Base-by-base conservation (phyloP, 2,888 invertebrate genomes). In the Acanthoscelides obtectus region DNA sequence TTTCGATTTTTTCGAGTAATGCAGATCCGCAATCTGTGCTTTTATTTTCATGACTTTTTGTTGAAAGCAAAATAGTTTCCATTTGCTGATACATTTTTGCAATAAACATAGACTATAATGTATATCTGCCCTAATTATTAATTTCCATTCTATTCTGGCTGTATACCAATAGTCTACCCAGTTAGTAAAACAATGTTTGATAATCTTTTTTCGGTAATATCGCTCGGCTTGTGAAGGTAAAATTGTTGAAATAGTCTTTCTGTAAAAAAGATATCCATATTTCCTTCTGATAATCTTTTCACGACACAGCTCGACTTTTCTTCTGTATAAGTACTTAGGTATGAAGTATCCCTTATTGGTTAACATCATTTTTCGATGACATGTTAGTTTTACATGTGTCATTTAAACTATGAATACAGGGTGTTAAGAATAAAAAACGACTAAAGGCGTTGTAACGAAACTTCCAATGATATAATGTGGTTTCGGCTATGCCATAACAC, bases 241-340 rank as follows among this genome's bases (percentile, higher is more conserved):
- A 64, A 81, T 75, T 72, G 72, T 76, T 8, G 80, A 80, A 69
- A 79, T 73, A 17, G 81, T 76, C 75, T 80, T 81, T 22, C 77
- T 75, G 63, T 81, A 81, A 74, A 79, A 81, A 20, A 80, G 69
- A 68, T 81, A 81, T 5, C 76, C 81, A 75, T 74, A 81, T 75
- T 82, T 82, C 64, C 82, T 72, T 22, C 70, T 70, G 66, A 81
- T 72, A 67, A 81, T 80, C 75, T 78, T 80, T 64, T 69, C 69
- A 12, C 75, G 75, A 45, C 79, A 68, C 20, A 77, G 69, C 67
- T 79, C 76, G 67, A 80, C 72, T 76, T 80, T 80, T 22, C 75
- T 69, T 68, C 74, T 76, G 63, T 76, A 70, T 67, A 80, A 73
- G 70, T 80, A 79, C 72, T 72, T 77, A 22, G 79, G 78, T 20